Evolutionary conservation across 2,888 invertebrate species (phyloP).

Genomic region (Orthosia incerta): DNA sequence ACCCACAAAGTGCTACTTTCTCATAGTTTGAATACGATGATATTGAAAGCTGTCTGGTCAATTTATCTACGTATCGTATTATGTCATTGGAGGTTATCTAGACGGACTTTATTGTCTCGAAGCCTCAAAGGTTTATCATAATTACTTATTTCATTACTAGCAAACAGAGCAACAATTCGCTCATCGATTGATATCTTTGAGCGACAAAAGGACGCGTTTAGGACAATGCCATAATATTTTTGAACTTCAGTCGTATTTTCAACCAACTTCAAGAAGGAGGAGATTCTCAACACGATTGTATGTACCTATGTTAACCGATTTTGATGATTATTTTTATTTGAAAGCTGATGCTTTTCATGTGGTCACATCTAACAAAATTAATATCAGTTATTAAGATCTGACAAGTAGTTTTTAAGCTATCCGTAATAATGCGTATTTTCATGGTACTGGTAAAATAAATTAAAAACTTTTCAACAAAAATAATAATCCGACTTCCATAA

Average conservation of each 20-base stretch:
- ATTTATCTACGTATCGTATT: constrained; percentile 50
- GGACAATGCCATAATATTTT: not conserved
- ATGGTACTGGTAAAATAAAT: too few species aligned
- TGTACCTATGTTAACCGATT: too few species aligned
- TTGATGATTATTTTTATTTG: too few species aligned
- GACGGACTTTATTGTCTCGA: constrained; percentile 36
- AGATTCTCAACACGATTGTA: too few species aligned
- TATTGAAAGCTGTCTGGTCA: constrained; percentile 36
- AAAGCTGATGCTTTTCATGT: too few species aligned
- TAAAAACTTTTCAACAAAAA: too few species aligned
- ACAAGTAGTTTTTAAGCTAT: too few species aligned
- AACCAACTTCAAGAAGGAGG: too few species aligned
- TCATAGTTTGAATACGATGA: constrained; percentile 32
- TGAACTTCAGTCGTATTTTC: not conserved
- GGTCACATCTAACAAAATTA: too few species aligned
- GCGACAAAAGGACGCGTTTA: not conserved
- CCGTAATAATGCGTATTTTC: too few species aligned
- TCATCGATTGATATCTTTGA: constrained; percentile 14
- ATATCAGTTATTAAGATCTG: too few species aligned
- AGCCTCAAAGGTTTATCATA: constrained; percentile 38
- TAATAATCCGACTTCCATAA: too few species aligned
- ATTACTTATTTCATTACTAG: constrained; percentile 3
- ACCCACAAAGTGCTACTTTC: constrained; percentile 20
- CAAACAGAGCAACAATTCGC: not conserved
- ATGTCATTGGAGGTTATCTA: constrained; percentile 63